A percentile compares a stretch with the other conserved stretches of the same genome.
Evolutionary conservation across 2,797 vertebrate species (phyloP).

Genomic region (Tarsius wallacei): DNA sequence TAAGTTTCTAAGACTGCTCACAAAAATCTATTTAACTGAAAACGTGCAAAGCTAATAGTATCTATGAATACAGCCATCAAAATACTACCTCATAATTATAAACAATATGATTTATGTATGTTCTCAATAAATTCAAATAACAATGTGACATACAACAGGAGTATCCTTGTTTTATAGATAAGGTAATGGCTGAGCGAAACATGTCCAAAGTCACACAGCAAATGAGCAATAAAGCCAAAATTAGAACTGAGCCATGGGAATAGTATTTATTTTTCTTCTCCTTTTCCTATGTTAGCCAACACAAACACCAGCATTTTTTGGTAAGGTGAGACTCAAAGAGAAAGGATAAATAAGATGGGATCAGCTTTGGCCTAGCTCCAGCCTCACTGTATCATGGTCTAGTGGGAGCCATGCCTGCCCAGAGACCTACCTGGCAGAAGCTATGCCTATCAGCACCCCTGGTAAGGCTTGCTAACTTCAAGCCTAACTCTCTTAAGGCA

Average conservation of each 20-base stretch:
- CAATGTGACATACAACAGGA: not conserved
- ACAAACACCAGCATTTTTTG: not conserved
- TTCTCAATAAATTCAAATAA: conserved; percentile 52
- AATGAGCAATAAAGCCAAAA: not conserved
- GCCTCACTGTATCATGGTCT: not conserved
- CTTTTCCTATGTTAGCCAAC: not conserved
- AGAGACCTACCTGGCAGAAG: not conserved
- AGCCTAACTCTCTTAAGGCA: not conserved
- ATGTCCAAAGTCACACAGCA: not conserved
- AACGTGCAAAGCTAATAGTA: conserved; percentile 32
- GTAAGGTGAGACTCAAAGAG: not conserved
- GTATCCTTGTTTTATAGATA: not conserved
- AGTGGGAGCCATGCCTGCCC: not conserved
- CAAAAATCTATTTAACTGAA: conserved; percentile 38
- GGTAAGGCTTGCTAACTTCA: not conserved
- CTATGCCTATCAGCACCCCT: not conserved
- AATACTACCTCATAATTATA: conserved; percentile 17
- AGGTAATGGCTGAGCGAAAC: not conserved
- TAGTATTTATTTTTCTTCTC: not conserved
- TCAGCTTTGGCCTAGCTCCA: not conserved
- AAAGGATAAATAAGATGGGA: not conserved
- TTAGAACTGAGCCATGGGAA: conserved; percentile 2
- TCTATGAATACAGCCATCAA: not conserved
- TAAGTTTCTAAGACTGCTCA: conserved; percentile 26
- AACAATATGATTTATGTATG: not conserved